phyloP scores from a whole-genome alignment of 1,140 invertebrate genomes.

The Drosophila nasuta region DNA sequence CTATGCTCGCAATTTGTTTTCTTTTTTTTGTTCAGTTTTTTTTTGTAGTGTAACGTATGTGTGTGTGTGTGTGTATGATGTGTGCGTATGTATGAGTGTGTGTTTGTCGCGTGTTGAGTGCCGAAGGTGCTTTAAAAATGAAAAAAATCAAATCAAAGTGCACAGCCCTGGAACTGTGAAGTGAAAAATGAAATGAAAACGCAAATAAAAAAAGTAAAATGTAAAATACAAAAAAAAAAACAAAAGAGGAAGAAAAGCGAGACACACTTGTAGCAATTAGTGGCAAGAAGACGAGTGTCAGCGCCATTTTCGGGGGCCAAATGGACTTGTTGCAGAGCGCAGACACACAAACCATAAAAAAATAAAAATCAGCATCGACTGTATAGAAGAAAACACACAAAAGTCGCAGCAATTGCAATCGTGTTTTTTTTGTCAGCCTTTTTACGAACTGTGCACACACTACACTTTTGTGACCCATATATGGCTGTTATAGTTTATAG shows the following conservation, averaged over 20 bases:
- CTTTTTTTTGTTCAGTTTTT: constrained; percentile 23
- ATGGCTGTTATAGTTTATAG: constrained; percentile 26
- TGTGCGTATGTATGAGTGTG: constrained; percentile 9
- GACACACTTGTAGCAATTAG: neutral
- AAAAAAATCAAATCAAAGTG: constrained; percentile 47
- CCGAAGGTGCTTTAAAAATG: constrained; percentile 50
- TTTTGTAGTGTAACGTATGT: constrained; percentile 21
- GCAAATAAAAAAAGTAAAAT: constrained; percentile 22
- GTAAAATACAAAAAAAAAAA: constrained; percentile 2
- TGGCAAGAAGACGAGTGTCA: too few species aligned
- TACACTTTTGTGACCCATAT: constrained; percentile 29
- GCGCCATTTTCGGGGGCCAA: too few species aligned
- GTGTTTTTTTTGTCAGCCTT: neutral
- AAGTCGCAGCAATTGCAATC: neutral
- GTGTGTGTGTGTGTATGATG: constrained; percentile 12
- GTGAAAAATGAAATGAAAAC: constrained; percentile 23
- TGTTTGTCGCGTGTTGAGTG: constrained; percentile 57
- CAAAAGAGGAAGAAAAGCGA: constrained; percentile 30
- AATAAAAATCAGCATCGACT: too few species aligned
- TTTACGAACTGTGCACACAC: constrained; percentile 8
- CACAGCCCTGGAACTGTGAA: constrained; percentile 37
- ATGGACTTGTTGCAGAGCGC: neutral
- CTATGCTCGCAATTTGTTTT: neutral
- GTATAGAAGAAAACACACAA: neutral
- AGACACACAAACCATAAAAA: neutral